Base-by-base conservation (phyloP, 2,797 vertebrate genomes). In the Microctenopoma stevenorrisi region DNA sequence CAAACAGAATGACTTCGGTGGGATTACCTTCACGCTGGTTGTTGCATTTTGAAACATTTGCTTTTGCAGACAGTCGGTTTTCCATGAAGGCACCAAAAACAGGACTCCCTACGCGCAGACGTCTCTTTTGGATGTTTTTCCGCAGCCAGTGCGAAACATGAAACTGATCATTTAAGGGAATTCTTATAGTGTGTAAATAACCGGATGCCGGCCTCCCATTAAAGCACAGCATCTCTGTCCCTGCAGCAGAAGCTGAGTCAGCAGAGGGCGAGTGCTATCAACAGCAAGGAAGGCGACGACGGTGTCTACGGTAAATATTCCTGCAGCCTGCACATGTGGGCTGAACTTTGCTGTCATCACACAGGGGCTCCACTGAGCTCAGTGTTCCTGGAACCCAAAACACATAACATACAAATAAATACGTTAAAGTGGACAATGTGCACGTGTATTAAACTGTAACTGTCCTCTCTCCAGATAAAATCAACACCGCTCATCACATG, bases 401-500 rank as follows among this genome's bases (percentile, higher is more conserved):
- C 22, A 22, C 22, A 22, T 57, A 58, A 11, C 46, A 51, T 52
- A 2, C 18, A 48, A 64, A 63, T 42, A 67, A 70, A 83, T 48
- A 50, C 66, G 18, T 28, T 18, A 33, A 22, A 56, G 47, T 8
- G 64, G 37, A 42, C 8, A 26, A 22, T 12, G 55, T 61, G 69
- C 59, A 76, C 82, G 73, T 74, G 54, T 18, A 43, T 59, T 63
- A 70, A 62, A 64, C 60, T 64, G 55, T 62, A 76, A 18, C 18
- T 18, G 18, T 18, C 18, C 18, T 18, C 18, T 18, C 18, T 18
- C 18, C 18, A 93, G 94, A 94, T 92, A 91, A 93, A 90, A 93
- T 94, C 90, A 90, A 85, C 91, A 91, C 87, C 35, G 76, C 90
- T 85, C 93, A 92, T 91, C 93, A 90, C 63, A 86, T 74, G 46